Base-by-base conservation (phyloP, 1,140 invertebrate species). In the Physella acuta region DNA sequence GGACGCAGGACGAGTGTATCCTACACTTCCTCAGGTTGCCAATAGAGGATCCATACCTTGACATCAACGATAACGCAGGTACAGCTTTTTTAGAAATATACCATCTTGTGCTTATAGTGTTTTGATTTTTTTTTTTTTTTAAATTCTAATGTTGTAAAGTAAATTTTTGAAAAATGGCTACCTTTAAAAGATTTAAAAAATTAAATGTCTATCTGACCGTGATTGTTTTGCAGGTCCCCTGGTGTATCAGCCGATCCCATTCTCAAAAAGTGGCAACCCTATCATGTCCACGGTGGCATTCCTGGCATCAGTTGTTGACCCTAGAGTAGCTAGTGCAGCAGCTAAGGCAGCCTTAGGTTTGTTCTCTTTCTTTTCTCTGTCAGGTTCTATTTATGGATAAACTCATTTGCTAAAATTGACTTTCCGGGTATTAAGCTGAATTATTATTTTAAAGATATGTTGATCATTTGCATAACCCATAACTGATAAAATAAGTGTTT, bases 251-350 rank as follows among this genome's bases (percentile, higher is more conserved):
- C 97, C 97, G 0, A 91, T 99, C 71, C 97, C 97, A 2, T 99
- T 99, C 85, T 98, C 95, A 75, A 87, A 87, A 87, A 90, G 92
- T 33, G 98, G 97, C 36, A 99, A 99, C 87, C 98, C 97, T 0
- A 96, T 99, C 30, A 99, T 99, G 97, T 98, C 96, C 5, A 99
- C 97, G 0, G 97, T 99, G 2, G 97, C 97, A 3, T 99, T 99
- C 86, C 86, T 99, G 26, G 96, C 98, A 0, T 98, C 96, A 0
- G 95, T 99, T 0, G 97, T 99, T 3, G 97, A 99, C 87, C 97
- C 97, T 1, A 88, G 97, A 73, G 94, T 99, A 17, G 97, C 97
- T 1, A 91, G 94, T 33, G 93, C 95, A 31, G 97, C 97, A 31
- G 95, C 97, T 0, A 97, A 97, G 82, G 94, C 98, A 20, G 97